Percentiles rank a stretch among this genome's conserved stretches.
These are phyloP conservation scores for Oenanthe melanoleuca DNA, from an alignment of 2,113 vertebrate genomes.

Conservation along the genomic window DNA sequence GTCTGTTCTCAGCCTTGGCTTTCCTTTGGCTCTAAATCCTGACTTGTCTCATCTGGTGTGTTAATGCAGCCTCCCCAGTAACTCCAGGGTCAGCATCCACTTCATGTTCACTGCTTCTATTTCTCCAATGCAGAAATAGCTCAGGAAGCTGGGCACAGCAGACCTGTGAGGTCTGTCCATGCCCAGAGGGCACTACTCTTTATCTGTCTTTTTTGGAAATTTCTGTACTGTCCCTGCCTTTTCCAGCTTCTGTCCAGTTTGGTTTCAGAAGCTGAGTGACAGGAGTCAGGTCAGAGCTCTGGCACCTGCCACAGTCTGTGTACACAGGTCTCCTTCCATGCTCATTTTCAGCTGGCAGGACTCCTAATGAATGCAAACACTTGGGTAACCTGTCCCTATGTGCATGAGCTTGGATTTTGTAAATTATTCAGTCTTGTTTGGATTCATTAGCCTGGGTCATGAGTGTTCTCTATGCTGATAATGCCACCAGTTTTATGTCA, in stretches of 20 bases:
- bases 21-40: background rate
- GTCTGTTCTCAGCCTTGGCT: background rate
- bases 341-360: background rate
- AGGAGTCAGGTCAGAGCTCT: background rate
- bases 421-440: background rate
- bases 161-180: background rate
- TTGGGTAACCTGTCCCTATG: background rate
- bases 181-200: background rate
- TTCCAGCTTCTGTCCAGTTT: background rate
- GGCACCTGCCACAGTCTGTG: rapidly evolving
- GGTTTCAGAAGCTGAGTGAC: background rate
- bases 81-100: rapidly evolving
- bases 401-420: background rate
- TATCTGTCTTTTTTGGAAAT: background rate
- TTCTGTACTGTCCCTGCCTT: background rate
- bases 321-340: background rate
- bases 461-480: background rate
- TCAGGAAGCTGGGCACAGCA: background rate
- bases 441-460: background rate
- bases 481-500: background rate
- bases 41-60: background rate
- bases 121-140: background rate
- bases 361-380: background rate
- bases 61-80: background rate
- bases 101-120: rapidly evolving